Base-by-base conservation (phyloP, 2,888 invertebrate genomes). In the Plagodis dolabraria region DNA sequence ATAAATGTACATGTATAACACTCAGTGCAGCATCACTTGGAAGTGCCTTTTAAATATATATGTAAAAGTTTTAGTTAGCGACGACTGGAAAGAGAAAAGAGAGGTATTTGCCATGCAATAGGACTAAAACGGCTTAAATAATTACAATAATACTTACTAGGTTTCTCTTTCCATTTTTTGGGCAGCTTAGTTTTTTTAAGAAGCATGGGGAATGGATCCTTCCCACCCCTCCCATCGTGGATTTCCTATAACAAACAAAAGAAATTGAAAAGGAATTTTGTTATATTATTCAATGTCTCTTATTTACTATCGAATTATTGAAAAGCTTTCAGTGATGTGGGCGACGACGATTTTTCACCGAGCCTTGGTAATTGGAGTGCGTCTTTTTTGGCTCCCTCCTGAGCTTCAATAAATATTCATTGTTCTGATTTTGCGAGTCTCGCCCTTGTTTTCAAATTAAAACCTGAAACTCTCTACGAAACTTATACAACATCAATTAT, bases 151-250 rank as follows among this genome's bases (percentile, higher is more conserved):
- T 45, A 48, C 71, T 81, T 76, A 87, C 94, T 84, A n/a, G 95
- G 94, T 65, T 93, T 79, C 75, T 94, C 93, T 67, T 94, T 94
- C 94, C 95, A 95, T 75, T 95, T 94, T 84, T 96, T 96, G 0
- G 97, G 96, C 33, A 98, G 88, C 86, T 96, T 96, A 52, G 94
- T 96, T 84, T 96, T 95, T 74, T 95, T 95, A 53, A 98, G 92
- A 34, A 97, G 88, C 65, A 96, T 84, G 0, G 96, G 95, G 80
- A 95, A 96, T 0, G 96, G 96, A 83, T 97, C 97, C 65, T 96
- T 94, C 0, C 97, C 97, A 64, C 95, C 95, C 76, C 95, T 96
- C 11, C 94, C 93, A 58, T 94, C 94, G 73, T 95, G 95, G 9
- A 96, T 89, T 86, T 97, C 97, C 92, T 92, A 65, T 42, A 44